These are phyloP conservation scores for Drosophila kepulauana DNA, from an alignment of 1,140 invertebrate genomes.

Conservation along the genomic window DNA sequence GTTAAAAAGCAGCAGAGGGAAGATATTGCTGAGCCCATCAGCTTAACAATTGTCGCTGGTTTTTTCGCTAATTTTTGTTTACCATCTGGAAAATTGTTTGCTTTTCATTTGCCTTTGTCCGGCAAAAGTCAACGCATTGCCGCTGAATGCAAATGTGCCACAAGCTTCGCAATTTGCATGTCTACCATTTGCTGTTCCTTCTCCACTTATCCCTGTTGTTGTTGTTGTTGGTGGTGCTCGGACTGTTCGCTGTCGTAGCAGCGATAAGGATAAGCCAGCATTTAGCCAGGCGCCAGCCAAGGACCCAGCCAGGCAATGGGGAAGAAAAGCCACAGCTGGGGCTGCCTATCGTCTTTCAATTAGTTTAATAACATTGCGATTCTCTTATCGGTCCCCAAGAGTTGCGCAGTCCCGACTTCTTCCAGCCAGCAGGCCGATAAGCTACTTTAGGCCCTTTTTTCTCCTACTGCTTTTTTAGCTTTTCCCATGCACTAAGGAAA, in stretches of 20 bases:
- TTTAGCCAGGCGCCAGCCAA: slow-evolving; percentile 19
- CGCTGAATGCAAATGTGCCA: slow-evolving; percentile 76
- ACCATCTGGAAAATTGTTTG: slow-evolving; percentile 42
- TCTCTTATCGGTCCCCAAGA: slow-evolving; percentile 40
- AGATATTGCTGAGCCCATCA: slow-evolving; percentile 19
- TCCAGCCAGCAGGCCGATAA: slow-evolving; percentile 28
- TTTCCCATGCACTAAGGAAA: background rate
- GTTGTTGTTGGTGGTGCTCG: slow-evolving; percentile 31
- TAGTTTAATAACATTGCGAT: slow-evolving; percentile 77
- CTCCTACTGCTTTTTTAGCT: background rate
- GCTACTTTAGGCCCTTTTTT: slow-evolving; percentile 7
- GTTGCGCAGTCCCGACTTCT: slow-evolving; percentile 11
- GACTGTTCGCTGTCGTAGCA: slow-evolving; percentile 45
- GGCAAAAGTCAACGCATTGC: slow-evolving; percentile 77
- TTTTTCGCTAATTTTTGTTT: slow-evolving; percentile 50
- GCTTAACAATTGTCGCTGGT: slow-evolving; percentile 45
- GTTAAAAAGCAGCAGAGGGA: background rate
- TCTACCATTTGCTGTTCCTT: slow-evolving; percentile 38
- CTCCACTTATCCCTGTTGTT: slow-evolving; percentile 12
- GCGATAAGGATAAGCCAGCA: slow-evolving; percentile 69
- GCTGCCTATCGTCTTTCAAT: slow-evolving; percentile 78
- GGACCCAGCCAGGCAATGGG: slow-evolving; percentile 30
- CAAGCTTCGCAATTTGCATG: slow-evolving; percentile 68
- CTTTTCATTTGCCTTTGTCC: slow-evolving; percentile 56
- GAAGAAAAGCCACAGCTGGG: slow-evolving; percentile 9